Conservation (phyloP, 2,888 invertebrate genomes). For the Cephus sareptanus region DNA sequence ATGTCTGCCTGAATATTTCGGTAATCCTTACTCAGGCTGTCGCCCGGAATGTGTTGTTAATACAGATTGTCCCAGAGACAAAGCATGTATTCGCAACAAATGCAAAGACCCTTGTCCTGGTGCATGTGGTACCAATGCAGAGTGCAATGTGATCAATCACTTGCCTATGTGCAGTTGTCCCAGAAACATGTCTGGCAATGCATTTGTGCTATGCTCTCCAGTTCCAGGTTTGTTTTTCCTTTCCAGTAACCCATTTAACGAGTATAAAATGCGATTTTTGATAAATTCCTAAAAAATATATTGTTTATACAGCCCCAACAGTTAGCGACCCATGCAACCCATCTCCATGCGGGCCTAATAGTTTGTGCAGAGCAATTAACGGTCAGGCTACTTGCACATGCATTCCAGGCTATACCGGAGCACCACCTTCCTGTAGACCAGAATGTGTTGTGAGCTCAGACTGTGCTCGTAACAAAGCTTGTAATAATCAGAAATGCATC, state of each 20-base stretch:
- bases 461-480: constrained; percentile 79
- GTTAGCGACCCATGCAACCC: constrained; percentile 68
- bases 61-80: constrained; percentile 63
- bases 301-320: constrained; percentile 45
- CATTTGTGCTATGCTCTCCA: constrained; percentile 73
- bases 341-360: constrained; percentile 82
- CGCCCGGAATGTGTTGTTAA: constrained; percentile 66
- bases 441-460: constrained; percentile 87
- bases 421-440: constrained; percentile 79
- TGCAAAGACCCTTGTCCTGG: constrained; percentile 75
- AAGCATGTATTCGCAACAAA: constrained; percentile 66
- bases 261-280: neutral
- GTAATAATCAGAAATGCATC: constrained; percentile 81
- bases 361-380: constrained; percentile 73
- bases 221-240: constrained; percentile 67
- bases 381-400: constrained; percentile 79
- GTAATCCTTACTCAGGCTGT: constrained; percentile 69
- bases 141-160: constrained; percentile 79
- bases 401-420: constrained; percentile 79
- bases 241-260: neutral
- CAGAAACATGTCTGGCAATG: constrained; percentile 77
- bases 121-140: constrained; percentile 79
- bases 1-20: constrained; percentile 73
- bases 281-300: constrained; percentile 20
- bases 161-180: constrained; percentile 72